Conservation (phyloP, 2,113 vertebrate genomes). For the Vulpes lagopus region DNA sequence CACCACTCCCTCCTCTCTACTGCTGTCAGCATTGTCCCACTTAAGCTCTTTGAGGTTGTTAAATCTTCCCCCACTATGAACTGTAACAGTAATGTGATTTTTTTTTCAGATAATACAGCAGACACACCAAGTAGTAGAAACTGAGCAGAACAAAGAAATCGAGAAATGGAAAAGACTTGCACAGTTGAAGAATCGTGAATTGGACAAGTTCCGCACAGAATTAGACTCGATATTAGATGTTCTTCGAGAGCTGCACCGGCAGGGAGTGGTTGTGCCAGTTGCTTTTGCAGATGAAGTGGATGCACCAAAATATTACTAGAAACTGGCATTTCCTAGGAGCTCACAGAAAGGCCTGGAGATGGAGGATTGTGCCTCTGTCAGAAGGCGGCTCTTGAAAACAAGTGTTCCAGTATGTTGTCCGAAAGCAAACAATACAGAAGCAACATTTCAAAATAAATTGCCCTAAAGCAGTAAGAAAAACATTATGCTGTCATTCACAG, state of each 20-base stretch:
- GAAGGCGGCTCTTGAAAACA: background rate
- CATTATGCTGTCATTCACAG: background rate
- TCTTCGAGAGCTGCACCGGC: conserved; percentile 93
- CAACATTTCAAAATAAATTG: conserved; percentile 54
- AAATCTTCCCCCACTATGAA: background rate
- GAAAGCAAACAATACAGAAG: background rate
- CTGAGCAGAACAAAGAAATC: conserved; percentile 86
- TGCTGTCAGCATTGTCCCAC: background rate
- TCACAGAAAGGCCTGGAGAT: background rate
- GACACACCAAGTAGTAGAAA: conserved; percentile 82
- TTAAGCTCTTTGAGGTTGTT: background rate
- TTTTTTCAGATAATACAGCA: conserved; percentile 89
- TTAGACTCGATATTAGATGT: conserved; percentile 96
- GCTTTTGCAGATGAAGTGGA: conserved; percentile 67
- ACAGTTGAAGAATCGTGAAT: conserved; percentile 91
- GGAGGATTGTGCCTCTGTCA: background rate
- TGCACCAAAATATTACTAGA: conserved; percentile 65
- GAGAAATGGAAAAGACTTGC: conserved; percentile 92
- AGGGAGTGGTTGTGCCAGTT: conserved; percentile 90
- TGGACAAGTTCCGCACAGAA: conserved; percentile 93
- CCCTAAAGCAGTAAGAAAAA: background rate
- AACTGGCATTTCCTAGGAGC: background rate
- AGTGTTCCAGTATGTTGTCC: background rate
- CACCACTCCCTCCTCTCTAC: too few species aligned
- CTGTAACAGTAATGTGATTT: background rate